Conservation (phyloP, 2,113 vertebrate species). For the Rhinopomastus cyanomelas region DNA sequence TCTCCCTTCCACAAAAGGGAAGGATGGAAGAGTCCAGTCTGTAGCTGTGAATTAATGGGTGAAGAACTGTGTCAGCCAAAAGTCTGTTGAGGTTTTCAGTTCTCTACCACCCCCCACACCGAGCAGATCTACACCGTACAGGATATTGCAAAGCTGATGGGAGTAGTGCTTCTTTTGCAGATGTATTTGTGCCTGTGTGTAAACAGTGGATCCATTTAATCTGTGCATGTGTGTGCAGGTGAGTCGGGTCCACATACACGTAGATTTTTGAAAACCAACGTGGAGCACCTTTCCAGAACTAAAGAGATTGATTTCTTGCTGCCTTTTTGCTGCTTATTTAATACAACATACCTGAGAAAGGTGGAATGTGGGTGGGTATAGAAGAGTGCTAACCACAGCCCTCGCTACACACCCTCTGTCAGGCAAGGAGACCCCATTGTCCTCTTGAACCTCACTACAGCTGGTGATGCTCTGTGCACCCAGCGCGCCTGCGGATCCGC, state of each 20-base stretch:
- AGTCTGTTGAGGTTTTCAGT: not conserved
- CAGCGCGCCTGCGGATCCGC: not conserved
- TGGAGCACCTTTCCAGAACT: not conserved
- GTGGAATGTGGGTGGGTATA: not conserved
- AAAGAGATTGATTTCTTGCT: rapidly evolving
- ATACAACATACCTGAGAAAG: not conserved
- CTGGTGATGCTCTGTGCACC: not conserved
- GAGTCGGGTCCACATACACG: not conserved
- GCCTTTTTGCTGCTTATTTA: not conserved
- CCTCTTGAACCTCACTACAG: not conserved
- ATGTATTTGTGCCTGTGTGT: rapidly evolving
- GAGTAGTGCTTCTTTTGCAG: not conserved
- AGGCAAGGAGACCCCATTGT: rapidly evolving
- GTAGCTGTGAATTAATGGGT: not conserved
- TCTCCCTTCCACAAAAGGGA: not conserved
- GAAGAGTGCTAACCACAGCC: not conserved
- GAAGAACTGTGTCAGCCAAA: not conserved
- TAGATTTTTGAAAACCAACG: not conserved
- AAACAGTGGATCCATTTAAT: not conserved
- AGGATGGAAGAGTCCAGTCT: not conserved
- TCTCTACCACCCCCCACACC: rapidly evolving
- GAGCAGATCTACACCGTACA: not conserved
- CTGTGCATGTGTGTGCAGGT: not conserved
- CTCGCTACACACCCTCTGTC: rapidly evolving
- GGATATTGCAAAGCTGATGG: not conserved